Percentiles rank a stretch among this genome's conserved stretches.
Conservation (phyloP, 2,113 vertebrate genomes). For the Lepus americanus region DNA sequence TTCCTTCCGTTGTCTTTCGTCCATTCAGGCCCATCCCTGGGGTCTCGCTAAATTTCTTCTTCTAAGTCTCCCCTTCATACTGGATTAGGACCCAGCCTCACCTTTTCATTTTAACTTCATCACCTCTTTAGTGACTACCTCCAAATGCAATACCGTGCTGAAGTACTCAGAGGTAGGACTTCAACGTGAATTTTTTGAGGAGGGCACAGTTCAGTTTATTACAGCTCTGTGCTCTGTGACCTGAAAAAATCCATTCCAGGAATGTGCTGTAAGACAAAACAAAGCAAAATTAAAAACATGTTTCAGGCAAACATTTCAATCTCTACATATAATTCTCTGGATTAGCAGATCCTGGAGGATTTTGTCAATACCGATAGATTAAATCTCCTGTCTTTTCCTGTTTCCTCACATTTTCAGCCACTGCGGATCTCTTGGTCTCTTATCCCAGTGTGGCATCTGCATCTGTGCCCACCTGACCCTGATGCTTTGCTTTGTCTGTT, state of each 20-base stretch:
- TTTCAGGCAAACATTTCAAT: background rate
- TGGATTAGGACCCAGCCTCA: background rate
- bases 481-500: background rate
- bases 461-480: no score
- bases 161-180: background rate
- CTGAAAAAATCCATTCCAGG: background rate
- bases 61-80: background rate
- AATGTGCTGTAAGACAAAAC: background rate
- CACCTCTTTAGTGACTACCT: background rate
- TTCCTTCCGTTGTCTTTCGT: background rate
- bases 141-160: background rate
- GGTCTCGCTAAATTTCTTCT: background rate
- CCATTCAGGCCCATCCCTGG: rapidly evolving
- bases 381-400: background rate
- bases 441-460: background rate
- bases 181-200: background rate
- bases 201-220: background rate
- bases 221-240: background rate
- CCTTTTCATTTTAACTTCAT: background rate
- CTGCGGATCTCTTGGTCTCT: background rate
- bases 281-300: background rate
- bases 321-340: background rate
- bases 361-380: background rate
- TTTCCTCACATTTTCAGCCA: background rate
- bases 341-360: background rate